phyloP scores from a whole-genome alignment of 1,140 invertebrate species.

The Frieseomelitta varia region DNA sequence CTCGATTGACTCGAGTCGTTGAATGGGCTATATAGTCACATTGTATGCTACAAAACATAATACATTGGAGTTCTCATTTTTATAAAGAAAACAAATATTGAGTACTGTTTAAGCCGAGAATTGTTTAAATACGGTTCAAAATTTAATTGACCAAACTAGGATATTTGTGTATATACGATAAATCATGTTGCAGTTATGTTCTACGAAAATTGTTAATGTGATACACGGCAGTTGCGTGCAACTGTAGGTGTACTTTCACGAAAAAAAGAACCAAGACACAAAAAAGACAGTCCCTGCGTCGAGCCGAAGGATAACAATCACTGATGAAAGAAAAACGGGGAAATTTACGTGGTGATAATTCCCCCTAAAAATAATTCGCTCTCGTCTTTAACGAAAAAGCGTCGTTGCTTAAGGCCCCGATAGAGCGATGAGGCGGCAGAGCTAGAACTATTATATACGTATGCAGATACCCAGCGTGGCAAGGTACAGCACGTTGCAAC shows the following conservation, averaged over 20 bases:
- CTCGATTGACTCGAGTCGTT: background rate
- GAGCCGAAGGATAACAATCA: no score
- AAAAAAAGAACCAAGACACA: background rate
- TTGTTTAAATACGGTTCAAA: background rate
- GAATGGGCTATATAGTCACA: background rate
- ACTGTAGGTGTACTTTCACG: background rate
- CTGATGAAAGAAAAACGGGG: background rate
- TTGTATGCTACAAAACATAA: background rate
- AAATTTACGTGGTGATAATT: background rate
- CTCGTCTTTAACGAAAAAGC: background rate
- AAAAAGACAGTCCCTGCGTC: background rate
- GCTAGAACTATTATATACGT: background rate
- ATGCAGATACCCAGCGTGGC: constrained; percentile 11
- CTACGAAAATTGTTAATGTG: background rate
- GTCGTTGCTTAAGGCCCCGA: background rate
- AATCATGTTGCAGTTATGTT: background rate
- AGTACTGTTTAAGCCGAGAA: background rate
- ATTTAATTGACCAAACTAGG: background rate
- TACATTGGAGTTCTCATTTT: background rate
- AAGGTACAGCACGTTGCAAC: background rate
- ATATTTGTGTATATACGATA: background rate
- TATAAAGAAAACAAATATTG: background rate
- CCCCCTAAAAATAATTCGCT: constrained; percentile 39
- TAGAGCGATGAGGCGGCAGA: background rate
- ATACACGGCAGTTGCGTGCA: background rate